Evolutionary conservation across 2,888 invertebrate genomes (phyloP), one percentile per base, ranked within the genome.

Genomic region (Ormyrus pomaceus): DNA sequence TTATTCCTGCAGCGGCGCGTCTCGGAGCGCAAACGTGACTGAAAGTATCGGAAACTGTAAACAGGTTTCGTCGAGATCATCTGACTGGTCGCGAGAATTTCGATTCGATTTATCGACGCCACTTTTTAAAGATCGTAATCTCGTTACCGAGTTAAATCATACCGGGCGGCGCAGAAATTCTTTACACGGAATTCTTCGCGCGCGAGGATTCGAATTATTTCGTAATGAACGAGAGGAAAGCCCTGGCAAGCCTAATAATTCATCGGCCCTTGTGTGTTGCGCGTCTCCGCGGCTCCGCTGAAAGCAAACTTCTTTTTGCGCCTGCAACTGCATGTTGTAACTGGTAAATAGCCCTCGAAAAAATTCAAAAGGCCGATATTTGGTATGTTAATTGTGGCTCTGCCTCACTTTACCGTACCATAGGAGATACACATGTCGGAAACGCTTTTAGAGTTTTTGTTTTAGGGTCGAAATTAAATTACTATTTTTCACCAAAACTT

Each of bases 31-130:
- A 73, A 78, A 81, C 81, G 81, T 78, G 81, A 79, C 81, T 68
- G 69, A 77, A 82, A 77, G 82, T 76, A 82, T 82, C 79, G 76
- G 69, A 76, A 81, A 78, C 73, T 73, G 77, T 77, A 82, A 82
- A 82, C 82, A 79, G 79, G 82, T 82, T 82, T 77, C 62, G 56
- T 74, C 71, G 74, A 62, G 79, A 81, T 78, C 75, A 72, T 76
- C 68, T 45, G 75, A 75, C 69, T 76, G 72, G 76, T 69, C 72
- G 75, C 76, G 76, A 76, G 81, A 81, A 78, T 81, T 81, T 78
- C 79, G 79, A 79, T 81, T 81, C 81, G 82, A 82, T 82, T 82
- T 82, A 82, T 82, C 82, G 79, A 82, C 77, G 74, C 82, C 74
- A 56, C 74, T 82, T 75, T 77, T 77, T 70, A 70, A 34, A 82